These are phyloP conservation scores for Caenorhabditis inopinata DNA, from an alignment of 1,140 invertebrate genomes.

Conservation along the genomic window DNA sequence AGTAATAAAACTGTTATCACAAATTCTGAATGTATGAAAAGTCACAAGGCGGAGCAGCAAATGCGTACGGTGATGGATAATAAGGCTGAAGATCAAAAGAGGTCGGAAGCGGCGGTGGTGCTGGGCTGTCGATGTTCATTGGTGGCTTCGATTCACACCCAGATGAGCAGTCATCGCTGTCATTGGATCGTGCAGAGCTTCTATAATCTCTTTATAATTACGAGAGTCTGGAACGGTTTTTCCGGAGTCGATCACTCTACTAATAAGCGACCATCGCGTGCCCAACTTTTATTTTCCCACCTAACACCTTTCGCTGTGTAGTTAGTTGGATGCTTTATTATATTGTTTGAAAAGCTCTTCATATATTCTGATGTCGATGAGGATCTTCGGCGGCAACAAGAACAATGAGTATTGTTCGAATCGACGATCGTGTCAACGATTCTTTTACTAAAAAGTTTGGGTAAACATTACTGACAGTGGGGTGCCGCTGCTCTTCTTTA, in stretches of 20 bases:
- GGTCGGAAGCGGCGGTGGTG: not conserved
- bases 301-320: not conserved
- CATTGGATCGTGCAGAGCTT: not conserved
- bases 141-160: constrained; percentile 2
- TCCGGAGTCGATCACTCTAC: not conserved
- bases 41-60: not conserved
- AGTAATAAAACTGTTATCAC: not conserved
- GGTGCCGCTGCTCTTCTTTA: not conserved
- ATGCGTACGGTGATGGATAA: not conserved
- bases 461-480: constrained; percentile 18
- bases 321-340: not conserved
- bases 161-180: not conserved
- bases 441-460: constrained; percentile 24
- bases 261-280: not conserved
- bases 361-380: not conserved
- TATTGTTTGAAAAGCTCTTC: constrained; percentile 30
- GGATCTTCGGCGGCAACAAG: not conserved
- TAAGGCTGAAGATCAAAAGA: not conserved
- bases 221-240: not conserved
- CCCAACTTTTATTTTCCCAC: not conserved
- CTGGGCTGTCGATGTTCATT: not conserved
- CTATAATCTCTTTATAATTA: not conserved
- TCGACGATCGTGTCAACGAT: constrained; percentile 14
- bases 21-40: not conserved
- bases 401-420: constrained; percentile 27